phyloP scores from a whole-genome alignment of 2,113 vertebrate species.

The Garra rufa region DNA sequence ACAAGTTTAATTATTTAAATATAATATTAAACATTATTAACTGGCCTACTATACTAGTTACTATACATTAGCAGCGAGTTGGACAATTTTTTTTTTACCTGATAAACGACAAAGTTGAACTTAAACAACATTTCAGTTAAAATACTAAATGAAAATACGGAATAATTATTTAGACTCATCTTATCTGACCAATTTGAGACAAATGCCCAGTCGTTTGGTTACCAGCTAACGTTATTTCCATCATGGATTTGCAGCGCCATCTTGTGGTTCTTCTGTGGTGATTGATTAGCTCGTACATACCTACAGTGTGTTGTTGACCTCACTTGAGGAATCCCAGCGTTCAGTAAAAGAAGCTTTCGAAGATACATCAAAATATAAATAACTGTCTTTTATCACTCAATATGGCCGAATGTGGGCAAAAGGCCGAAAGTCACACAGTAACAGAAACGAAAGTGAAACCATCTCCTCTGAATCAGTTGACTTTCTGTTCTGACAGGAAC shows the following conservation, averaged over 20 bases:
- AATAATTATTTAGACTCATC: no score
- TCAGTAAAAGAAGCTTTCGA: background rate
- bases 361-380: background rate
- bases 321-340: background rate
- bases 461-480: background rate
- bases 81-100: no score
- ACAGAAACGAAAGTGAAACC: constrained; percentile 53
- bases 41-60: no score
- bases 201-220: no score
- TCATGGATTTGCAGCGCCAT: background rate
- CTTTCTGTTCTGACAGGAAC: constrained; percentile 15
- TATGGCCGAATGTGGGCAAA: background rate
- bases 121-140: no score
- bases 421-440: background rate
- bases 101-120: no score
- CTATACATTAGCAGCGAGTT: no score
- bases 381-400: background rate
- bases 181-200: no score
- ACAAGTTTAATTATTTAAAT: no score
- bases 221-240: no score
- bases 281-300: background rate
- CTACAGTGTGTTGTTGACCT: background rate
- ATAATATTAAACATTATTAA: no score
- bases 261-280: background rate
- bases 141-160: no score